Conservation (phyloP, 2,888 invertebrate species). For the Drosophila koepferae region DNA sequence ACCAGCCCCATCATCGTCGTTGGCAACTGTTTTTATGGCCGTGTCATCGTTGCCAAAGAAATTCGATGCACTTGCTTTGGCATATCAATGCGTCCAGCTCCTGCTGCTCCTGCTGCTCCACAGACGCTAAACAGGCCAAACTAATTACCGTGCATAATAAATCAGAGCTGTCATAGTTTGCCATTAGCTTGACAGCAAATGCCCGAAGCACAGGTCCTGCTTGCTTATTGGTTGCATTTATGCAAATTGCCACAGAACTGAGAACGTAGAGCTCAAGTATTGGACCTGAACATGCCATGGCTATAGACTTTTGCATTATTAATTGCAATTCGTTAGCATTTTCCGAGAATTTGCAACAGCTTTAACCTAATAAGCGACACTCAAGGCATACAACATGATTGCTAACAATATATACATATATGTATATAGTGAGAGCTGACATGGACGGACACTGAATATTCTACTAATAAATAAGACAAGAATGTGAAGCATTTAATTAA, state of each 20-base stretch:
- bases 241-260: constrained; percentile 63
- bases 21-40: constrained; percentile 27
- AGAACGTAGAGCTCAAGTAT: constrained; percentile 13
- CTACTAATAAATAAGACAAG: background rate
- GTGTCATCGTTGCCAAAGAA: constrained; percentile 52
- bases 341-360: constrained; percentile 51
- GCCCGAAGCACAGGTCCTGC: constrained; percentile 17
- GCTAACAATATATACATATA: background rate
- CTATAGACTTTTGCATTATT: constrained; percentile 64
- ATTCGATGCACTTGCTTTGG: constrained; percentile 65
- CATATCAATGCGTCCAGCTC: constrained; percentile 38
- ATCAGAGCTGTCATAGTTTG: constrained; percentile 76
- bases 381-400: constrained; percentile 8
- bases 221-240: constrained; percentile 62
- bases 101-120: constrained; percentile 15
- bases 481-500: background rate
- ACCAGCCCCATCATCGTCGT: constrained; percentile 28
- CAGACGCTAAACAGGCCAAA: constrained; percentile 72
- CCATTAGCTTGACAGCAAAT: constrained; percentile 67
- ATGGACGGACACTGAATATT: background rate
- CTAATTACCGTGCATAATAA: constrained; percentile 77
- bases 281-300: constrained; percentile 31
- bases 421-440: constrained; percentile 1
- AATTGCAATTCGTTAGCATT: constrained; percentile 70
- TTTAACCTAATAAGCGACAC: constrained; percentile 59